Evolutionary conservation across 1,140 invertebrate species (phyloP).

Genomic region (Drosophila truncata): DNA sequence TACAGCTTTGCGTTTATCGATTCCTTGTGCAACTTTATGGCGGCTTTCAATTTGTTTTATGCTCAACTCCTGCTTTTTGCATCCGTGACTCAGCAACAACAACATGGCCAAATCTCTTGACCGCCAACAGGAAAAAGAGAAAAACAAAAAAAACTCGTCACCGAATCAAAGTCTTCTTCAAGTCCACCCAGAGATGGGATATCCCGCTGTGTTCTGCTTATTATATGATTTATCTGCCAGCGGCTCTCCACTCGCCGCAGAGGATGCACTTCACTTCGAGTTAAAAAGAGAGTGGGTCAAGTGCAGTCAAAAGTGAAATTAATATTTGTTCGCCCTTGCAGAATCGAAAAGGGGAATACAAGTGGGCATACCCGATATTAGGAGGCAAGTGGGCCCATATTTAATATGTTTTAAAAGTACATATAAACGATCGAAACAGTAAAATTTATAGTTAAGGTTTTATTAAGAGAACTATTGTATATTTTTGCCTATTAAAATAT

Average conservation of each 20-base stretch:
- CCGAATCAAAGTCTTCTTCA: conserved; percentile 43
- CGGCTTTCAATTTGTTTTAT: conserved; percentile 66
- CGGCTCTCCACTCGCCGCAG: conserved; percentile 1
- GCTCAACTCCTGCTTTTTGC: conserved; percentile 5
- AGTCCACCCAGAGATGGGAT: conserved; percentile 27
- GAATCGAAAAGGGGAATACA: conserved; percentile 1
- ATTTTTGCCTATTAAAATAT: neutral
- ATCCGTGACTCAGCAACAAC: conserved; percentile 54
- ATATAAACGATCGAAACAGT: neutral
- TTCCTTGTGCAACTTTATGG: conserved; percentile 61
- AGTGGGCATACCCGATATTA: conserved; percentile 12
- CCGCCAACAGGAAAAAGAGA: neutral
- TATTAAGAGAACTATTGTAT: neutral
- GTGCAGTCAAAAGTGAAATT: conserved; percentile 83
- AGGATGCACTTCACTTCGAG: conserved; percentile 52
- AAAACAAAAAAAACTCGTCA: conserved; percentile 33
- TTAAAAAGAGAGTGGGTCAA: conserved; percentile 79
- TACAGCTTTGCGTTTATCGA: conserved; percentile 65
- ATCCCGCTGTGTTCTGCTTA: conserved; percentile 74
- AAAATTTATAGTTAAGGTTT: too few species aligned
- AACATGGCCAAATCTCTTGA: conserved; percentile 17
- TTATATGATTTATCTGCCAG: conserved; percentile 73
- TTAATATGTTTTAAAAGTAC: neutral
- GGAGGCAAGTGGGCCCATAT: neutral
- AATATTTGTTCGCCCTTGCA: conserved; percentile 64